Percentiles rank a stretch among this genome's conserved stretches.
Conservation (phyloP, 2,888 invertebrate species). For the Branchellion lobata region DNA sequence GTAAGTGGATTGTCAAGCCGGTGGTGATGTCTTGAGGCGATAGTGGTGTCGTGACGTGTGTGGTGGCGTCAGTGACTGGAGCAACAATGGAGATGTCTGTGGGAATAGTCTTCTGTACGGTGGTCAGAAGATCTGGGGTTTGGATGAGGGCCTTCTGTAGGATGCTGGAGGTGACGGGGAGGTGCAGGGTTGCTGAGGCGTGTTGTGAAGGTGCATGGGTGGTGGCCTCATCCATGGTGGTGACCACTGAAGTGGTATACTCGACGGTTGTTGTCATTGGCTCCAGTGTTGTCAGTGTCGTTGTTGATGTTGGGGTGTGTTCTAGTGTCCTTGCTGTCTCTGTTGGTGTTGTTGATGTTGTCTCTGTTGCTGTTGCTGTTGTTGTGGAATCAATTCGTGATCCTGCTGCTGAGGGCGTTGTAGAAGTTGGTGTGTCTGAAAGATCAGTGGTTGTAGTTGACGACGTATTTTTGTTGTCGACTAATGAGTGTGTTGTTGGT, state of each 20-base stretch:
- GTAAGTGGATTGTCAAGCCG: background rate
- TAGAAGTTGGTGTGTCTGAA: no score
- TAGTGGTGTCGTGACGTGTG: background rate
- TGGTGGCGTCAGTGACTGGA: background rate
- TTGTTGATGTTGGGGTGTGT: background rate
- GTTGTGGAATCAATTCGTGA: no score
- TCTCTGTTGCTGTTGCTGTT: no score
- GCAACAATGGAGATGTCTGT: background rate
- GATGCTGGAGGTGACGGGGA: background rate
- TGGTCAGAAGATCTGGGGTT: background rate
- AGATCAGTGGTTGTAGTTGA: no score
- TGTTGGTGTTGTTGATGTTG: no score
- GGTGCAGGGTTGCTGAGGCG: background rate
- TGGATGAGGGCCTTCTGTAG: constrained; percentile 3
- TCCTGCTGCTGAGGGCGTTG: no score
- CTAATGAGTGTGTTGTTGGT: no score
- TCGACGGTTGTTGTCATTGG: no score
- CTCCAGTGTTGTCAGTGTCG: background rate
- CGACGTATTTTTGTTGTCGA: no score
- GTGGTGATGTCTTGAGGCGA: background rate
- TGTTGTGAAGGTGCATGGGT: no score
- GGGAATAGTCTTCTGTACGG: background rate
- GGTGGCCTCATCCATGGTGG: no score
- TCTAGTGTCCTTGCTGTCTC: background rate
- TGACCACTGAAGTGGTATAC: no score